Percentiles rank a stretch among this genome's conserved stretches.
Evolutionary conservation across 1,140 invertebrate genomes (phyloP).

Genomic region (Aphidius gifuensis): DNA sequence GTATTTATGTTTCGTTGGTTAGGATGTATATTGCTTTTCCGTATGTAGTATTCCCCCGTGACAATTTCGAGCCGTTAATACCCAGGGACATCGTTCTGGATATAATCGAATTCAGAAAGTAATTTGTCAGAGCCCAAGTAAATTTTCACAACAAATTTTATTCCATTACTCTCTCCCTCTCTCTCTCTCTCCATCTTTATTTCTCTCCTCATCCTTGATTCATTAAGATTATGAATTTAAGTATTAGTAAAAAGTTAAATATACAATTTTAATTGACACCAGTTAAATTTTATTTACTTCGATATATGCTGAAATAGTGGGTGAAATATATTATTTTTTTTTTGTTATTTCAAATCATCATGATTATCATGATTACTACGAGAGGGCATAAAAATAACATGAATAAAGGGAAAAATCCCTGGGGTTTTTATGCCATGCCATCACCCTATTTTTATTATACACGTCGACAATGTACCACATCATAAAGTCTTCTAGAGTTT

Average conservation of each 20-base stretch:
- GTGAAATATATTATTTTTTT: too few species aligned
- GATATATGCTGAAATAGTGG: too few species aligned
- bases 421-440: too few species aligned
- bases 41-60: background rate
- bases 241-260: too few species aligned
- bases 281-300: too few species aligned
- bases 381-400: slow-evolving; percentile 3
- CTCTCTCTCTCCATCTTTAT: background rate
- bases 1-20: background rate
- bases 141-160: slow-evolving; percentile 6
- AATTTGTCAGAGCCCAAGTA: slow-evolving; percentile 24
- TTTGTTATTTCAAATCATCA: too few species aligned
- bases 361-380: too few species aligned
- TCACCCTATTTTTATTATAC: too few species aligned
- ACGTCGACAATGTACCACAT: too few species aligned
- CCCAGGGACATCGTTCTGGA: slow-evolving; percentile 10
- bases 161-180: background rate
- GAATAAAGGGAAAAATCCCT: background rate
- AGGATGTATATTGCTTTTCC: background rate
- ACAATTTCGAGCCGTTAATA: slow-evolving; percentile 13
- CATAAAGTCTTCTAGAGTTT: too few species aligned
- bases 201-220: background rate
- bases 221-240: too few species aligned
- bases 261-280: too few species aligned
- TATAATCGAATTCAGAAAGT: slow-evolving; percentile 27